Conservation (phyloP, 2,797 vertebrate genomes). For the Hemitrygon akajei region DNA sequence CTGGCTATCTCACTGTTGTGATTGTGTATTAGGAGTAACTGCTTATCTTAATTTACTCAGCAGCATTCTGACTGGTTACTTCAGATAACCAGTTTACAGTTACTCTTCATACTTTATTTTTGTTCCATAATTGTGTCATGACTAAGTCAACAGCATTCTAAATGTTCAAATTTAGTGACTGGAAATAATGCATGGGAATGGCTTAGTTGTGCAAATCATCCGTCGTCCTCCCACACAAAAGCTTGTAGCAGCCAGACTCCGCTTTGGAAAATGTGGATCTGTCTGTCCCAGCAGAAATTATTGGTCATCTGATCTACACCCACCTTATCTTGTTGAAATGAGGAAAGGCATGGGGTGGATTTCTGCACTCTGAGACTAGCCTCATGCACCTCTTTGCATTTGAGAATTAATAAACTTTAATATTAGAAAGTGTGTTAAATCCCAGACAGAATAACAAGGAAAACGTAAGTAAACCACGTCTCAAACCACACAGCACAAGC, state of each 20-base stretch:
- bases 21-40: not conserved
- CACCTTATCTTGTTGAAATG: no score
- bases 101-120: not conserved
- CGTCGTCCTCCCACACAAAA: not conserved
- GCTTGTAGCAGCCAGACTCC: not conserved
- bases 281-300: no score
- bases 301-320: not conserved
- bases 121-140: not conserved
- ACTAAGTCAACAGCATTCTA: not conserved
- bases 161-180: not conserved
- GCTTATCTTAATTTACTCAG: conserved; percentile 24
- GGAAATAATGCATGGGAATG: not conserved
- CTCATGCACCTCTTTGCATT: not conserved
- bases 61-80: not conserved
- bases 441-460: not conserved
- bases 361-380: no score
- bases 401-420: not conserved
- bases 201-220: not conserved
- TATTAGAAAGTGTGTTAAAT: not conserved
- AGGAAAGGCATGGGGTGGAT: not conserved
- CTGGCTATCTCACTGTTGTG: not conserved
- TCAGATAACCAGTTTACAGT: not conserved
- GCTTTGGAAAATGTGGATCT: not conserved
- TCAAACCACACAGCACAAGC: not conserved
- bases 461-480: not conserved